phyloP scores from a whole-genome alignment of 2,113 vertebrate genomes.

The pig (Sus scrofa) region DNA sequence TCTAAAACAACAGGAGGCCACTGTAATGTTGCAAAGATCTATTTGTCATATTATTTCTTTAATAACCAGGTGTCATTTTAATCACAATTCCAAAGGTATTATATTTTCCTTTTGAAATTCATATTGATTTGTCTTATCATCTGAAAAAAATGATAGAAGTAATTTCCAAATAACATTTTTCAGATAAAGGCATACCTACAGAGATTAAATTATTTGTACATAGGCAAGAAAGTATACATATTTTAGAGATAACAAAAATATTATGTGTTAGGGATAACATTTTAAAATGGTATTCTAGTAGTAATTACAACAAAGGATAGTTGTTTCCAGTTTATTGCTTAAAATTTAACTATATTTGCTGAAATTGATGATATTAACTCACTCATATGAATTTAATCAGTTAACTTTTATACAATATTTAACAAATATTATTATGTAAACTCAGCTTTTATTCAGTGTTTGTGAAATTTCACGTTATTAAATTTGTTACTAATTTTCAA shows the following conservation, averaged over 20 bases:
- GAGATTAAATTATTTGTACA: not conserved
- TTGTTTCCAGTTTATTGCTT: not conserved
- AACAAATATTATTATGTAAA: not conserved
- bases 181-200: not conserved
- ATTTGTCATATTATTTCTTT: not conserved
- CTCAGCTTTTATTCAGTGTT: not conserved
- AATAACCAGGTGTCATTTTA: slow-evolving; percentile 22
- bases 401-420: not conserved
- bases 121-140: not conserved
- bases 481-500: not conserved
- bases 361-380: not conserved
- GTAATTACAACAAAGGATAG: not conserved
- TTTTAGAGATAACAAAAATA: not conserved
- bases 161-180: not conserved
- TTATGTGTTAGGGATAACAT: not conserved
- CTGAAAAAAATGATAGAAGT: not conserved
- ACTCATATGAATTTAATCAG: not conserved
- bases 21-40: not conserved
- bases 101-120: not conserved
- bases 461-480: not conserved
- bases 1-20: fast-evolving
- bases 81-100: not conserved
- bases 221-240: not conserved
- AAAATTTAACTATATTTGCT: not conserved
- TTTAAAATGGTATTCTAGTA: not conserved